phyloP scores from a whole-genome alignment of 2,888 invertebrate species.

The Dorcus hopei region DNA sequence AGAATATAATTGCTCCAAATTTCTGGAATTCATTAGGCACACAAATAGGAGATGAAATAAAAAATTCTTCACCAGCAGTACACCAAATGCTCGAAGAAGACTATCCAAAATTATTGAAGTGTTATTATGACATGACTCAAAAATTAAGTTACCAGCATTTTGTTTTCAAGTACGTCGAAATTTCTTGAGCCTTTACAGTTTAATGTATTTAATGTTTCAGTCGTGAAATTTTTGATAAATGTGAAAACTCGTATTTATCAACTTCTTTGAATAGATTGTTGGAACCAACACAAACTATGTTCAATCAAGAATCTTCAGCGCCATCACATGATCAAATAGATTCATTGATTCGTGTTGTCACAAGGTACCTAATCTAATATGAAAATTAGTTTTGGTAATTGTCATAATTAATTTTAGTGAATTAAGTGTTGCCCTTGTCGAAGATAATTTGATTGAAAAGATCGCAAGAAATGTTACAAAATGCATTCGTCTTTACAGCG shows the following conservation, averaged over 20 bases:
- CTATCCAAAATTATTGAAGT: conserved; percentile 79
- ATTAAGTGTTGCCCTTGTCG: conserved; percentile 80
- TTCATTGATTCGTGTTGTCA: conserved; percentile 63
- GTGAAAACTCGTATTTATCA: conserved; percentile 83
- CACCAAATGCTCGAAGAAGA: conserved; percentile 85
- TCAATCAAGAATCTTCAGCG: conserved; percentile 62
- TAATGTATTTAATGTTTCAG: conserved; percentile 35
- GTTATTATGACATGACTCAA: conserved; percentile 73
- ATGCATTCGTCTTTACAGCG: conserved; percentile 75
- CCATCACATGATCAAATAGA: conserved; percentile 78
- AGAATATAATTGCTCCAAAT: conserved; percentile 50
- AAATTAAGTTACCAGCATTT: conserved; percentile 63
- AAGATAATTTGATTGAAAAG: conserved; percentile 73
- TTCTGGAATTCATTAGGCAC: conserved; percentile 56
- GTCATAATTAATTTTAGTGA: conserved; percentile 55
- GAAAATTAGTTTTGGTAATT: neutral
- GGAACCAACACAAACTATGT: conserved; percentile 83
- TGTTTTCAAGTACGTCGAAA: conserved; percentile 53
- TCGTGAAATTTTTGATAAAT: conserved; percentile 60
- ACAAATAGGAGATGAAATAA: conserved; percentile 52
- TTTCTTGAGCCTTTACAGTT: neutral
- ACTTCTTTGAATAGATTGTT: conserved; percentile 78
- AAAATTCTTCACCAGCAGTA: conserved; percentile 56
- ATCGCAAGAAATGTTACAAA: conserved; percentile 81
- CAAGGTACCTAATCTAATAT: conserved; percentile 48